phyloP scores from a whole-genome alignment of 1,140 invertebrate species.

The Eubasilissa regina region DNA sequence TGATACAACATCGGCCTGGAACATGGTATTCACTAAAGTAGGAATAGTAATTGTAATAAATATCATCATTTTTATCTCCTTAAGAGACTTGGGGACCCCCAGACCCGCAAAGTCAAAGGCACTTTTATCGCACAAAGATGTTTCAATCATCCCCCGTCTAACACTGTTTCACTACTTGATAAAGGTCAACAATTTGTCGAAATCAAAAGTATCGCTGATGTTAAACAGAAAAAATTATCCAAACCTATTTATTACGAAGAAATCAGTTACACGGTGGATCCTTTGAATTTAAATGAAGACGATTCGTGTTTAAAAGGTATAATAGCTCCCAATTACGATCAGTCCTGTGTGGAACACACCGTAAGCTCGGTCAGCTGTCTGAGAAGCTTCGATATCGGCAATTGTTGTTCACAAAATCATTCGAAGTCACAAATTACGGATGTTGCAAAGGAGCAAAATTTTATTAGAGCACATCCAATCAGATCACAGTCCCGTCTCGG shows the following conservation, averaged over 20 bases:
- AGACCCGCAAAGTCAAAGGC: too few species aligned
- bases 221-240: neutral
- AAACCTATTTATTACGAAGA: constrained; percentile 70
- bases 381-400: constrained; percentile 67
- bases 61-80: too few species aligned
- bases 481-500: constrained; percentile 77
- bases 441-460: constrained; percentile 64
- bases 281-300: constrained; percentile 67
- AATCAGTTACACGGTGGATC: constrained; percentile 71
- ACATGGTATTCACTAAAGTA: too few species aligned
- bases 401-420: constrained; percentile 69
- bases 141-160: too few species aligned
- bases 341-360: constrained; percentile 73
- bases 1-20: too few species aligned
- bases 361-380: constrained; percentile 73
- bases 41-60: too few species aligned
- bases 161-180: too few species aligned
- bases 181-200: constrained; percentile 29
- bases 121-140: too few species aligned
- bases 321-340: constrained; percentile 69
- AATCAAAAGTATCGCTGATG: neutral
- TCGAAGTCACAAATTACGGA: constrained; percentile 64
- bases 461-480: constrained; percentile 74
- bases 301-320: constrained; percentile 66
- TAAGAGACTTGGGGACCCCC: too few species aligned